These are phyloP conservation scores for Drosophila teissieri DNA, from an alignment of 1,140 invertebrate species.

Conservation along the genomic window DNA sequence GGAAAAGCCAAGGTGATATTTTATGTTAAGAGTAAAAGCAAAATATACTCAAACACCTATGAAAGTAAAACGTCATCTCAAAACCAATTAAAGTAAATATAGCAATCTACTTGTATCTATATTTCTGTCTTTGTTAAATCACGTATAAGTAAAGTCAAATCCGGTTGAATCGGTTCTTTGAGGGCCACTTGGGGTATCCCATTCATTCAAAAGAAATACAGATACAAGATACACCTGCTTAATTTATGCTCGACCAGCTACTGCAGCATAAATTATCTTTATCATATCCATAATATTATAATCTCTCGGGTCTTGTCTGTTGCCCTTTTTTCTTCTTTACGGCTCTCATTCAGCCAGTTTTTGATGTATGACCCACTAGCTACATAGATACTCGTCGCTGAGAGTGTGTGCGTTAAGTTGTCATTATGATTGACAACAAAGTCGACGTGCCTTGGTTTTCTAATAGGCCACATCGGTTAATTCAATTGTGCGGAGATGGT, in stretches of 20 bases:
- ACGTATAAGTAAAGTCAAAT: neutral
- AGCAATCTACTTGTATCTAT: neutral
- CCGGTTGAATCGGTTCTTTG: neutral
- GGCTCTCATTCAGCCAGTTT: constrained; percentile 39
- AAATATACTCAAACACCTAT: too few relatives aligned
- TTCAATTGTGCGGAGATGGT: constrained; percentile 38
- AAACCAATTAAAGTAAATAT: neutral
- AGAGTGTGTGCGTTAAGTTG: constrained; percentile 45
- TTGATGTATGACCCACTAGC: constrained; percentile 43
- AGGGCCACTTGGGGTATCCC: constrained; percentile 1
- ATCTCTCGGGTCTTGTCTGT: constrained; percentile 18
- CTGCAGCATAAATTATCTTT: constrained; percentile 46
- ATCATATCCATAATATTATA: constrained; percentile 50
- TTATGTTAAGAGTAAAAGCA: neutral
- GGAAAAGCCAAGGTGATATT: too few relatives aligned
- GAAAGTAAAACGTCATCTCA: neutral
- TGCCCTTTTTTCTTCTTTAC: constrained; percentile 4
- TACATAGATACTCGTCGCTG: constrained; percentile 29
- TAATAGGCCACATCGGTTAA: constrained; percentile 43
- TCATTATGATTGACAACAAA: constrained; percentile 57
- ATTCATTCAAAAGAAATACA: constrained; percentile 9
- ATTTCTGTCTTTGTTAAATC: neutral
- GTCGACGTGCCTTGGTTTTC: constrained; percentile 47
- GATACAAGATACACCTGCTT: constrained; percentile 29
- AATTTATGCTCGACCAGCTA: constrained; percentile 44